Evolutionary conservation across 1,140 invertebrate genomes (phyloP).

Genomic region (Diachasmimorpha longicaudata): DNA sequence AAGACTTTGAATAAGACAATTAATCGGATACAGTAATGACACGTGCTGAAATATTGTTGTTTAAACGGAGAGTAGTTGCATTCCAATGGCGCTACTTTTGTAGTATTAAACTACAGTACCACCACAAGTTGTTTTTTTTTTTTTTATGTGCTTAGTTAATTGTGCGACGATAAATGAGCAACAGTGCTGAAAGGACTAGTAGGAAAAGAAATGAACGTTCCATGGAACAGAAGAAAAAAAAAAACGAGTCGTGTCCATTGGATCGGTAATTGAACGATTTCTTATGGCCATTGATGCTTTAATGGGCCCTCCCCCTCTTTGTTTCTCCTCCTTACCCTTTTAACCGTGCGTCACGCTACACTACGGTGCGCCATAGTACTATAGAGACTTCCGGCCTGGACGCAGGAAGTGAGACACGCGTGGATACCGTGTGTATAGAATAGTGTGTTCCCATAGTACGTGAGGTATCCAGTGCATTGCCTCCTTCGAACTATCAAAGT

Average conservation of each 20-base stretch:
- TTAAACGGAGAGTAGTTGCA: not conserved
- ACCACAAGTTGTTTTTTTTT: not conserved
- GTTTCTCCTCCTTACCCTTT: slow-evolving; percentile 25
- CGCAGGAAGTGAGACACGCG: slow-evolving; percentile 60
- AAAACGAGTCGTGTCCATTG: slow-evolving; percentile 7
- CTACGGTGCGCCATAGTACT: slow-evolving; percentile 53
- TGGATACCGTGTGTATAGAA: slow-evolving; percentile 50
- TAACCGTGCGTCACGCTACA: slow-evolving; percentile 53
- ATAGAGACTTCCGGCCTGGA: slow-evolving; percentile 59
- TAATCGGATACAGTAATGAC: slow-evolving; percentile 14
- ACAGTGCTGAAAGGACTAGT: not conserved
- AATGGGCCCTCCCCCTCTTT: slow-evolving; percentile 39
- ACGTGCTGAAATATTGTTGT: slow-evolving; percentile 6
- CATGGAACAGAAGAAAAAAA: slow-evolving; percentile 3
- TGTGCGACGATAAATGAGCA: not conserved
- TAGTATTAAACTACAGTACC: not conserved
- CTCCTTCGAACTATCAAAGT: not conserved
- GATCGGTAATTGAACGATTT: slow-evolving; percentile 50
- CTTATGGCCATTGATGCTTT: slow-evolving; percentile 48
- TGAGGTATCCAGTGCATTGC: not conserved
- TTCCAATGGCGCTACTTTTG: not conserved
- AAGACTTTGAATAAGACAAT: slow-evolving; percentile 29
- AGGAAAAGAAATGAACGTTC: not conserved
- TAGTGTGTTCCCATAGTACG: not conserved
- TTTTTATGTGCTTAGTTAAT: not conserved